These are phyloP conservation scores for Strigamia crassipes DNA, from an alignment of 2,888 invertebrate genomes.

Conservation along the genomic window DNA sequence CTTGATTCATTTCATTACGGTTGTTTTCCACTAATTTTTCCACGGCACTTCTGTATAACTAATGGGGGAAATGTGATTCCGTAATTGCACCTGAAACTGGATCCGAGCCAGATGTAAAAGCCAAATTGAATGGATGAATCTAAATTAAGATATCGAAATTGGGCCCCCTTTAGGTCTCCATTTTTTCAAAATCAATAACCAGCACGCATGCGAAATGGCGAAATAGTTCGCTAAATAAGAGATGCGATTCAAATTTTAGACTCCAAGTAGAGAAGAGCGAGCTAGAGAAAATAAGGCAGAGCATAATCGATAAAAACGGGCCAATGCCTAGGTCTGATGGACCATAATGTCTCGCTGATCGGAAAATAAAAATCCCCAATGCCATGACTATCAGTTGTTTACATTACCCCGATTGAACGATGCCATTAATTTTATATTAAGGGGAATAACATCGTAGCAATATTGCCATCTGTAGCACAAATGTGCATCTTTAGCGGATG, in stretches of 20 bases:
- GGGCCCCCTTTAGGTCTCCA: neutral
- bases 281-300: neutral
- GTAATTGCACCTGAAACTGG: neutral
- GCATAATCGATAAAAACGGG: slow-evolving; percentile 17
- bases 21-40: neutral
- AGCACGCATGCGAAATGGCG: slow-evolving; percentile 19
- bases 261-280: neutral
- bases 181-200: neutral
- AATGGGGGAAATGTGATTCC: neutral
- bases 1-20: neutral
- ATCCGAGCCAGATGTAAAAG: neutral
- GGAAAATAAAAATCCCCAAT: neutral
- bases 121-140: neutral
- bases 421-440: neutral
- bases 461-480: neutral
- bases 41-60: neutral
- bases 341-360: neutral
- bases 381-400: neutral
- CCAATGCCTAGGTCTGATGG: neutral
- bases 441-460: neutral
- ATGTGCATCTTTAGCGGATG: neutral
- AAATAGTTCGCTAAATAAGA: slow-evolving; percentile 26
- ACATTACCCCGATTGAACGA: neutral
- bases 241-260: slow-evolving; percentile 19
- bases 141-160: slow-evolving; percentile 32